Evolutionary conservation across 2,888 invertebrate genomes (phyloP), one percentile per base, ranked within the genome.

Genomic region (Dastarcus helophoroides): DNA sequence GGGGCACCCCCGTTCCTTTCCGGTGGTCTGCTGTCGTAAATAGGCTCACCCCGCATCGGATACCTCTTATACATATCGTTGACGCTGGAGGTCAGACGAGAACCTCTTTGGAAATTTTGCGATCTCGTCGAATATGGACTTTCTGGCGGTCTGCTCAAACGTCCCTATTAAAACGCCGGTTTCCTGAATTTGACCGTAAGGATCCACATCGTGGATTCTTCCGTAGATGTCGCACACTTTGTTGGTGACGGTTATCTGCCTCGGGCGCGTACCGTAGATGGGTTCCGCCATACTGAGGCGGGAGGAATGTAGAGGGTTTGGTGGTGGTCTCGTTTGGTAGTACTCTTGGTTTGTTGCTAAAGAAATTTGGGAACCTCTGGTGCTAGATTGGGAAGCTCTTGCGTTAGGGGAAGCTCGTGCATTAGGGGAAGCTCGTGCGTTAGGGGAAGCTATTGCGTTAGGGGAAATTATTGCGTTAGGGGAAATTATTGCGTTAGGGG

Each of bases 151-250:
- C 28, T 31, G 35, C 56, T 55, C 10, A 61, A 39, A 32, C 58
- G 58, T 2, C 61, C 61, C 39, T n/a, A 61, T 54, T 5, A 62
- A 42, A 6, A 59, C 54, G 7, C 61, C 61, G 19, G 48, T 42
- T 35, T 48, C 45, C 33, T 49, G 47, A 37, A 37, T 25, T 15
- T 31, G 30, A 3, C 39, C 30, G 10, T 35, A 35, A 11, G 40
- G 37, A 3, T 47, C 45, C 2, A 40, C 31, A 31, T 62, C 62
- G 40, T 63, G 62, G 15, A 63, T 63, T 40, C 58, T 53, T 3
- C 63, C 63, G 30, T 62, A 62, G 15, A 62, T 54, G 43, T 63
- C 63, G 38, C 60, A 61, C 12, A 56, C 55, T 50, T 58, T 58
- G 34, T 61, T 56, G 7, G 46, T 50, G 3, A 62, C 49, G 1